These are phyloP conservation scores for Temnothorax unifasciatus DNA, from an alignment of 2,888 invertebrate genomes.

Conservation along the genomic window DNA sequence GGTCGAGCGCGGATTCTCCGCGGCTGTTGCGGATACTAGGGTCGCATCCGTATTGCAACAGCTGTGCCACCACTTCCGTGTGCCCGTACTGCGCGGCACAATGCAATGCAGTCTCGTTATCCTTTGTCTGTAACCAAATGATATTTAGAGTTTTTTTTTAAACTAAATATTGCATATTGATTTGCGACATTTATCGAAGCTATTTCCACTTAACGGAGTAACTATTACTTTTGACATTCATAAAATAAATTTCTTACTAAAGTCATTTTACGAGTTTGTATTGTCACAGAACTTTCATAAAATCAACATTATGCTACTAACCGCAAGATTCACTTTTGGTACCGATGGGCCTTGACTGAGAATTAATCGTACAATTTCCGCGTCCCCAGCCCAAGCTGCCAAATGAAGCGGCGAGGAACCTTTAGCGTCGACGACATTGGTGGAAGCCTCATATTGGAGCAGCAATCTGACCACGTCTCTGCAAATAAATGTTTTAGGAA, in stretches of 20 bases:
- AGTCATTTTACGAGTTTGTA: neutral
- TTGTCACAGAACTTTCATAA: neutral
- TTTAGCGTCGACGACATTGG: conserved; percentile 95
- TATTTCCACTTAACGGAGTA: neutral
- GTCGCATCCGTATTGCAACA: conserved; percentile 95
- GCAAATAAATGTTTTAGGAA: conserved; percentile 64
- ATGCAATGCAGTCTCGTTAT: conserved; percentile 96
- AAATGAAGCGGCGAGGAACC: conserved; percentile 97
- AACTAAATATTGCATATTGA: neutral
- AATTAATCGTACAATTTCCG: conserved; percentile 94
- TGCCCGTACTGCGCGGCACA: conserved; percentile 98
- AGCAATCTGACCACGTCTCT: conserved; percentile 95
- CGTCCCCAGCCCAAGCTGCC: conserved; percentile 97
- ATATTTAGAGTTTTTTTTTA: conserved; percentile 34
- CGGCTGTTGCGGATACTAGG: conserved; percentile 94
- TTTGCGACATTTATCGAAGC: neutral
- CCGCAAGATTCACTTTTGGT: conserved; percentile 94
- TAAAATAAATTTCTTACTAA: neutral
- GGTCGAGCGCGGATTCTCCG: conserved; percentile 96
- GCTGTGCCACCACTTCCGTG: conserved; percentile 93
- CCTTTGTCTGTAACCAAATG: conserved; percentile 90
- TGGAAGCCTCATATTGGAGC: conserved; percentile 94
- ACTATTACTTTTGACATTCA: neutral
- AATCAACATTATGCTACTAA: conserved; percentile 86
- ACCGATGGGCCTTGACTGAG: conserved; percentile 93